phyloP scores from a whole-genome alignment of 2,888 invertebrate species.

The Perizoma affinitatum region DNA sequence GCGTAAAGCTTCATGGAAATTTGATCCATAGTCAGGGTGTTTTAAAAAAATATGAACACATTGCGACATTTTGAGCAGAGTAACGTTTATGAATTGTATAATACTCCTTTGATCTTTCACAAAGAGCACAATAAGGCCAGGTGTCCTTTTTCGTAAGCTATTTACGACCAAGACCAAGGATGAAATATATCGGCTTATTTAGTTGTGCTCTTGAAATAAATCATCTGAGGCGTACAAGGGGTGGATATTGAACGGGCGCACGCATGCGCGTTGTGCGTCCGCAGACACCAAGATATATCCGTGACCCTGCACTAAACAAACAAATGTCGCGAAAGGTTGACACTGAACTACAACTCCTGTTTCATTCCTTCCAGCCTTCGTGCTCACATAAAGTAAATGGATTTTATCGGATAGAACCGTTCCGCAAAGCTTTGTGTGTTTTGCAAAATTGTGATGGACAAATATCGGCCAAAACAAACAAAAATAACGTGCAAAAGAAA shows the following conservation, averaged over 20 bases:
- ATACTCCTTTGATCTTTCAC: too few species aligned
- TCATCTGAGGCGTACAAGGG: constrained; percentile 56
- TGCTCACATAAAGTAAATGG: constrained; percentile 29
- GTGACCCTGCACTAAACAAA: constrained; percentile 71
- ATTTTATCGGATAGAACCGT: background rate
- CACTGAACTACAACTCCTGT: constrained; percentile 64
- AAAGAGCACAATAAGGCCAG: background rate
- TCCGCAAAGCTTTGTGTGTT: background rate
- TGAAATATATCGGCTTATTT: constrained; percentile 22
- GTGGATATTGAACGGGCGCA: constrained; percentile 71
- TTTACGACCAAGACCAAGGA: constrained; percentile 11
- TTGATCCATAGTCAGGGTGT: too few species aligned
- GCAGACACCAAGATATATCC: constrained; percentile 50
- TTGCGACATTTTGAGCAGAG: background rate
- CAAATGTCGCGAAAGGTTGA: constrained; percentile 66
- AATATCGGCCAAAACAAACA: constrained; percentile 53
- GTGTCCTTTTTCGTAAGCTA: constrained; percentile 11
- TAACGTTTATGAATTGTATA: too few species aligned
- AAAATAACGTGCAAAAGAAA: constrained; percentile 77
- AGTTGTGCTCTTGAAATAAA: constrained; percentile 44
- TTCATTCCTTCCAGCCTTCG: constrained; percentile 40
- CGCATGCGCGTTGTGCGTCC: constrained; percentile 67
- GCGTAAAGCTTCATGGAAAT: too few species aligned
- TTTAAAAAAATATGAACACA: background rate
- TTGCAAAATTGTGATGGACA: constrained; percentile 7